These are phyloP conservation scores for Siphlonurus alternatus DNA, from an alignment of 2,888 invertebrate species.

Conservation along the genomic window DNA sequence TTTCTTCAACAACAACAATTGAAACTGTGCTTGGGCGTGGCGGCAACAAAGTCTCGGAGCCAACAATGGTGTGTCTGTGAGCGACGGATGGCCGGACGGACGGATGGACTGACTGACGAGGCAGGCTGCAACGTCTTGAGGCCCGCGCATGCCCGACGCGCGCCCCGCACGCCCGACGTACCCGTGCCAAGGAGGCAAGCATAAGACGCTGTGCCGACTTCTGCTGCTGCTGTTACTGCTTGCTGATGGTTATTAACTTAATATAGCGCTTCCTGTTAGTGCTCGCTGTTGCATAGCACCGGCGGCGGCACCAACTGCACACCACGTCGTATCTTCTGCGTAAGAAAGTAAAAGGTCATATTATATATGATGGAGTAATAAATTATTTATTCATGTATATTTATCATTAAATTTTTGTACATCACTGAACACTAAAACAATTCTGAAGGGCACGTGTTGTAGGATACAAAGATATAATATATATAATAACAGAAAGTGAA, in stretches of 20 bases:
- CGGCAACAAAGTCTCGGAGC: not conserved
- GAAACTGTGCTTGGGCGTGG: not conserved
- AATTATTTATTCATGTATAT: not conserved
- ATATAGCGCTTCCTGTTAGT: constrained; percentile 1
- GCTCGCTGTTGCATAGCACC: constrained; percentile 2
- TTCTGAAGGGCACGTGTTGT: too few species aligned
- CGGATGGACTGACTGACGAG: not conserved
- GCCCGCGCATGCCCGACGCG: constrained; percentile 1
- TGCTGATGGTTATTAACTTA: constrained; percentile 3
- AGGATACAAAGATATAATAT: too few species aligned
- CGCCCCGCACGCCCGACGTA: not conserved
- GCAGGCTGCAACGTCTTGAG: not conserved
- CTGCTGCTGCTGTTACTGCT: not conserved
- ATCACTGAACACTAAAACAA: too few species aligned
- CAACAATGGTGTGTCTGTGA: not conserved
- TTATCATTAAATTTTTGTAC: too few species aligned
- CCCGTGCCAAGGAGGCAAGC: not conserved
- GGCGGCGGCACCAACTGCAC: not conserved
- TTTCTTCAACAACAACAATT: too few species aligned
- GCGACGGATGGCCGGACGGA: too few species aligned
- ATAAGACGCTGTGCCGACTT: not conserved
- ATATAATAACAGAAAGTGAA: too few species aligned
- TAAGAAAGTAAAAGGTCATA: too few species aligned
- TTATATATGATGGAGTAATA: not conserved
- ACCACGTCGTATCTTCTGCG: not conserved